phyloP scores from a whole-genome alignment of 2,113 vertebrate species.

The Cyanocitta stelleri region DNA sequence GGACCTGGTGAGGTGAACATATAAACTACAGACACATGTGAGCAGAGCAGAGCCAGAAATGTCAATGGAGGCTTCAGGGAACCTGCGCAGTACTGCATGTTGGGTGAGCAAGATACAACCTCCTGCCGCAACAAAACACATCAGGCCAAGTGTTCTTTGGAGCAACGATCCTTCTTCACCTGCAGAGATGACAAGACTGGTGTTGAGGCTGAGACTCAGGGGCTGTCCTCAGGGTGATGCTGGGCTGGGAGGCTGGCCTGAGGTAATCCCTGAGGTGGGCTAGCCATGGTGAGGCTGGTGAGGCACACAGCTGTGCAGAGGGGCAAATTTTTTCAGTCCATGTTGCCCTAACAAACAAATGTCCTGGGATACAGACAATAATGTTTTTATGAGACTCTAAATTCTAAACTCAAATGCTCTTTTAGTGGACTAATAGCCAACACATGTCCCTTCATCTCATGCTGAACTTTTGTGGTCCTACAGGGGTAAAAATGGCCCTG shows the following conservation, averaged over 20 bases:
- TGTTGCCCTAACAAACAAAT: conserved; percentile 82
- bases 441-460: conserved; percentile 83
- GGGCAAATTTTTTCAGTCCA: conserved; percentile 80
- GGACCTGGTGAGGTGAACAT: not conserved
- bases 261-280: not conserved
- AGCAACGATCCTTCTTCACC: not conserved
- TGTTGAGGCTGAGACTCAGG: not conserved
- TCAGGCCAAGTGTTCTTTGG: not conserved
- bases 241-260: not conserved
- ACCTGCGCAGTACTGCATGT: fast-evolving
- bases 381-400: conserved; percentile 92
- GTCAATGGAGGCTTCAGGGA: not conserved
- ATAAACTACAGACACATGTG: fast-evolving
- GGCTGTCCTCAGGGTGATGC: not conserved
- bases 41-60: not conserved
- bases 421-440: conserved; percentile 80
- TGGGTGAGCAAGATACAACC: not conserved
- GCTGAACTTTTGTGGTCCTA: conserved; percentile 82
- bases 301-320: not conserved
- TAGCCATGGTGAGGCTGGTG: not conserved
- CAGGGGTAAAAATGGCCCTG: conserved; percentile 67
- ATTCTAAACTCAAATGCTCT: conserved; percentile 86
- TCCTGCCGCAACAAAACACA: not conserved
- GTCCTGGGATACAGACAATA: conserved; percentile 84
- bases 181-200: not conserved